Evolutionary conservation across 2,888 invertebrate species (phyloP), one percentile per base, ranked within the genome.

Genomic region (Tachina grossa): DNA sequence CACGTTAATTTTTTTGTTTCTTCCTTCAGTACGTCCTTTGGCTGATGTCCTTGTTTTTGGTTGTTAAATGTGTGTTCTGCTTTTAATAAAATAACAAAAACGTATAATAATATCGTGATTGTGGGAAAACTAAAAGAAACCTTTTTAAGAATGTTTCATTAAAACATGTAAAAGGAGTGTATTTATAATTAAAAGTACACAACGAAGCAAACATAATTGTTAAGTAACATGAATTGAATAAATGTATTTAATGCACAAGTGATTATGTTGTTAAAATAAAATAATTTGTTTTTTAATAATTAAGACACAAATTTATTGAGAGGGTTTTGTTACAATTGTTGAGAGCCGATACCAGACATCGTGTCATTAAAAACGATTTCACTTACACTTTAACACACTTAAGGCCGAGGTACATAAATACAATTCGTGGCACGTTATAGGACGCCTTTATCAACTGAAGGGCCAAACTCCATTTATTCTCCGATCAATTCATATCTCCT

Each of bases 161-260:
- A 55, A 53, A 75, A 84, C 55, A 55, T 53, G 16, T 51, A 65
- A 71, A 79, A 76, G 55, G 69, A 79, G 43, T 61, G 19, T 47
- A 16, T 8, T n/a, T 57, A 45, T 65, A 78, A 83, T 83, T 77
- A 78, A 72, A 72, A 83, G 43, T 74, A 66, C 43, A 83, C 59
- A 74, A 77, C 11, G 53, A 53, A n/a, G 59, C n/a, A 77, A 6
- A 31, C 31, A 31, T 83, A 74, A 83, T 78, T 83, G 72, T 77
- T 39, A 65, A 77, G 39, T 72, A 59, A 66, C 77, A 78, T 45
- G 83, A 66, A 78, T 53, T 61, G 14, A 45, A 22, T 16, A 43
- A 45, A 13, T 49, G 13, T 11, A n/a, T 13, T 13, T 41, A 31
- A 43, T 79, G 63, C 10, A n/a, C 9, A 61, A 53, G 39, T n/a